Conservation (phyloP, 2,113 vertebrate genomes). For the Delphinapterus leucas region DNA sequence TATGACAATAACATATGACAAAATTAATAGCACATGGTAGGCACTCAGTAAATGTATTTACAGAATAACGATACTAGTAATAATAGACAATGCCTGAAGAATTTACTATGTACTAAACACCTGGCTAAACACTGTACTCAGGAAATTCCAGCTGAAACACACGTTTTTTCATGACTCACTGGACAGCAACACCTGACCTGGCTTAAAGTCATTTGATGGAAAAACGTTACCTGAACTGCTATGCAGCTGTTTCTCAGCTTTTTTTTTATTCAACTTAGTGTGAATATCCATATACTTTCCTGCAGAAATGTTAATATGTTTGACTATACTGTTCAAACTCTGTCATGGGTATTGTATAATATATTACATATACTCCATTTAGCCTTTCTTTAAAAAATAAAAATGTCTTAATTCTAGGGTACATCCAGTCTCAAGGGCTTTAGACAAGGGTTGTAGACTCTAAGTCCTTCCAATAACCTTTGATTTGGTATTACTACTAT, state of each 20-base stretch:
- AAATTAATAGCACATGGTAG: background rate
- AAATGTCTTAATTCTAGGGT: background rate
- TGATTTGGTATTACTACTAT: background rate
- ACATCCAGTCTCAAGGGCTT: background rate
- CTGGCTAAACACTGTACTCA: background rate
- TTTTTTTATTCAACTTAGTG: background rate
- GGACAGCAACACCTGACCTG: background rate
- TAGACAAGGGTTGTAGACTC: background rate
- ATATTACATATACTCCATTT: background rate
- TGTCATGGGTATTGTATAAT: background rate
- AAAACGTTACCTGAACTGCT: background rate
- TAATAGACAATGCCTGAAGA: background rate
- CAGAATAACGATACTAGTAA: background rate
- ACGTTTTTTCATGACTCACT: background rate
- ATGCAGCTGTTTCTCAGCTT: background rate
- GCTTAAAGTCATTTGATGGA: background rate
- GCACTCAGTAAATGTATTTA: background rate
- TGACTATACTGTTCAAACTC: background rate
- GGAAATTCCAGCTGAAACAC: background rate
- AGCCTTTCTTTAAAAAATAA: background rate
- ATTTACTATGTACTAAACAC: background rate
- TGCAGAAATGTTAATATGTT: background rate
- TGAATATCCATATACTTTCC: background rate
- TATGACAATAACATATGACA: background rate
- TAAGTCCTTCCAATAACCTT: background rate